Conservation (phyloP, 2,797 vertebrate genomes). For the Gymnoscopelus braueri region DNA sequence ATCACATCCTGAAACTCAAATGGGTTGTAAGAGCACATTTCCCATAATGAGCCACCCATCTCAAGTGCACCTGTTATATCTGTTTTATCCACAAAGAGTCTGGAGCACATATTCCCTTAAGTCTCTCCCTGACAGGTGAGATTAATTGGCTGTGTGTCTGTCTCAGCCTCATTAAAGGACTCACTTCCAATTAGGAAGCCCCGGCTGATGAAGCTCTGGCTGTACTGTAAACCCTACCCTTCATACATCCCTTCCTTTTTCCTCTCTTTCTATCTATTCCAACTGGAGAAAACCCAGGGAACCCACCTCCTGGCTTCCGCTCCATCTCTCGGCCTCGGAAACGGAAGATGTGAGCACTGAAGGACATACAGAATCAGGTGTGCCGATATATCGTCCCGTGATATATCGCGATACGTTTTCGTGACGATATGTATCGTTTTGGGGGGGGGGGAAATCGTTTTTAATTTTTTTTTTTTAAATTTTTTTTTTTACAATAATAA, state of each 20-base stretch:
- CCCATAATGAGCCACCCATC: conserved; percentile 61
- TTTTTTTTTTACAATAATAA: too few relatives aligned
- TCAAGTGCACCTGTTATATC: conserved; percentile 64
- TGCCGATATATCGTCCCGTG: too few relatives aligned
- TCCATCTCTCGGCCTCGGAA: too few relatives aligned
- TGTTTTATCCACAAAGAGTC: conserved; percentile 50
- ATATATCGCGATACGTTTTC: too few relatives aligned
- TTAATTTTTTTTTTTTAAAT: too few relatives aligned
- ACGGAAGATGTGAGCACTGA: too few relatives aligned
- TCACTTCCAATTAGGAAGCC: conserved; percentile 61
- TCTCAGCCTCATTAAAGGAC: conserved; percentile 58
- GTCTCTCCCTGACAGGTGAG: conserved; percentile 43
- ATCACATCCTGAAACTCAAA: conserved; percentile 44
- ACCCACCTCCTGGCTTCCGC: not conserved
- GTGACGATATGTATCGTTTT: too few relatives aligned
- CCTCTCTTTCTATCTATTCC: not conserved
- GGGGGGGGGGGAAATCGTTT: too few relatives aligned
- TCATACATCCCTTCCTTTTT: not conserved
- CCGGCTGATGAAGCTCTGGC: conserved; percentile 45
- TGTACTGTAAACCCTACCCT: conserved; percentile 9
- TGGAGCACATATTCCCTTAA: conserved; percentile 20
- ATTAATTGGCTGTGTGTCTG: conserved; percentile 45
- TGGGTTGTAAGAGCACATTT: conserved; percentile 52
- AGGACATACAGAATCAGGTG: too few relatives aligned
- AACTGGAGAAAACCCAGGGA: conserved; percentile 12